Evolutionary conservation across 2,113 vertebrate genomes (phyloP).

Genomic region (Haemorhous mexicanus): DNA sequence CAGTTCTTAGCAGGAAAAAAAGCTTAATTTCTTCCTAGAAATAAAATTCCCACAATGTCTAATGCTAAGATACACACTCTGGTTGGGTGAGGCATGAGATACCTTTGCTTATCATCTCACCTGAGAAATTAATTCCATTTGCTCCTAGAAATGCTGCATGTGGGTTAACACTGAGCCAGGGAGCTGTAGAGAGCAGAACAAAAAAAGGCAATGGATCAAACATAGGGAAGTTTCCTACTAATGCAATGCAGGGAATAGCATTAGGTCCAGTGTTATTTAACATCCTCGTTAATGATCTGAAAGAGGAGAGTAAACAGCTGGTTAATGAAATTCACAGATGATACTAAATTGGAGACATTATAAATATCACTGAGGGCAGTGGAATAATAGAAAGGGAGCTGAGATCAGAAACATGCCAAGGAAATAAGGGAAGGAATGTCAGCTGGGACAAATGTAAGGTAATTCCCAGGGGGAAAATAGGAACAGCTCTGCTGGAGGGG

Average conservation of each 20-base stretch:
- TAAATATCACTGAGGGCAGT: slow-evolving; percentile 31
- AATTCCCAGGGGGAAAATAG: background rate
- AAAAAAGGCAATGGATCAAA: slow-evolving; percentile 34
- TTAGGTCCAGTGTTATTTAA: slow-evolving; percentile 57
- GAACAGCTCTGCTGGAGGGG: background rate
- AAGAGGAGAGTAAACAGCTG: slow-evolving; percentile 57
- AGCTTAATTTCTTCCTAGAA: background rate
- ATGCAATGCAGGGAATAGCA: slow-evolving; percentile 23
- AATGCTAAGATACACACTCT: background rate
- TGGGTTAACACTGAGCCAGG: background rate
- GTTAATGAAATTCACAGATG: slow-evolving; percentile 58
- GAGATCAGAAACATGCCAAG: slow-evolving; percentile 41
- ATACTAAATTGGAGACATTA: slow-evolving; percentile 50
- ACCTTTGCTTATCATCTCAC: background rate
- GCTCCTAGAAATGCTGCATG: background rate
- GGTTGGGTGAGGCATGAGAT: background rate
- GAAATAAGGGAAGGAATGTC: slow-evolving; percentile 32
- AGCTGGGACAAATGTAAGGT: slow-evolving; percentile 21
- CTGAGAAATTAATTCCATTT: background rate
- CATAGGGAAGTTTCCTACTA: slow-evolving; percentile 18
- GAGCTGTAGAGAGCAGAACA: background rate
- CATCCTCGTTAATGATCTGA: slow-evolving; percentile 57
- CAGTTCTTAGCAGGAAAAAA: background rate
- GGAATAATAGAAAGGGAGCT: slow-evolving; percentile 24
- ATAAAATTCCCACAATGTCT: background rate